phyloP scores from a whole-genome alignment of 2,113 vertebrate genomes.

The Urocynchramus pylzowi region DNA sequence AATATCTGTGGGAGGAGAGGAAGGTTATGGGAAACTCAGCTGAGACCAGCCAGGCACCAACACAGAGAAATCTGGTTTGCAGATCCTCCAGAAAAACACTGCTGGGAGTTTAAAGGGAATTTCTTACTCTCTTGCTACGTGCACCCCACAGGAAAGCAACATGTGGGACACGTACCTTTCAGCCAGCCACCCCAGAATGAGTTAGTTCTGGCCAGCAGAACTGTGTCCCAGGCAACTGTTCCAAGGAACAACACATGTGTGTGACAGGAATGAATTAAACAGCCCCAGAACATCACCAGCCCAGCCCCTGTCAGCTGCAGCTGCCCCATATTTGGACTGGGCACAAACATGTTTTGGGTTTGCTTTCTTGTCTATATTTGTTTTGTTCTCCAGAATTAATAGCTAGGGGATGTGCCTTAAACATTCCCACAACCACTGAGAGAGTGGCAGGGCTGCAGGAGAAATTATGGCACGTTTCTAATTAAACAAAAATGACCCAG shows the following conservation, averaged over 20 bases:
- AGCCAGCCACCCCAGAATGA: background rate
- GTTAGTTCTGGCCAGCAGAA: background rate
- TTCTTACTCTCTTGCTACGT: background rate
- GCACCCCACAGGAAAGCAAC: background rate
- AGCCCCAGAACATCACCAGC: background rate
- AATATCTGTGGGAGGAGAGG: slow-evolving; percentile 80
- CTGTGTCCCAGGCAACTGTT: background rate
- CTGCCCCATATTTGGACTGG: background rate
- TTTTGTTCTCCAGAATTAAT: background rate
- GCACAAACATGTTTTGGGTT: background rate
- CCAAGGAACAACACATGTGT: background rate
- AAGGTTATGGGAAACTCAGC: background rate
- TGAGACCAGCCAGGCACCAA: background rate
- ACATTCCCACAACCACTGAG: background rate
- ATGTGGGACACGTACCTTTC: background rate
- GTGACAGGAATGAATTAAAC: background rate
- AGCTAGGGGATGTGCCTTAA: background rate
- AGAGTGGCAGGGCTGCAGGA: background rate
- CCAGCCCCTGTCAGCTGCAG: background rate
- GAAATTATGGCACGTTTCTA: background rate
- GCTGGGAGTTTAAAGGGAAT: background rate
- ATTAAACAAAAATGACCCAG: background rate
- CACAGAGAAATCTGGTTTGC: background rate
- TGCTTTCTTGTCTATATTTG: background rate
- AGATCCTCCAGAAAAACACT: background rate